phyloP scores from a whole-genome alignment of 2,113 vertebrate genomes.

The Cephalopholis sonnerati region DNA sequence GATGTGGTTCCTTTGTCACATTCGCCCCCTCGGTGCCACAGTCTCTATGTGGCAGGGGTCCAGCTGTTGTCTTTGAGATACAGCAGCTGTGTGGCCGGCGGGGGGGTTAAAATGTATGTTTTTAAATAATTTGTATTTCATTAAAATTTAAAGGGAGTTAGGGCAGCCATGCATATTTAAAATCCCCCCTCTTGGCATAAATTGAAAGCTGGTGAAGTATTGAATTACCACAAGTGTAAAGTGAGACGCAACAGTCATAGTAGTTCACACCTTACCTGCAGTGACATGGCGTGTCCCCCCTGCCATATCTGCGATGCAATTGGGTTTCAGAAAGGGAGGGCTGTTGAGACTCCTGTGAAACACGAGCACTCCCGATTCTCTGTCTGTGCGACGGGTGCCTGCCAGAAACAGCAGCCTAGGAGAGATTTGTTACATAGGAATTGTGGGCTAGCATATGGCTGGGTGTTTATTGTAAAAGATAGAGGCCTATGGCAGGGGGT shows the following conservation, averaged over 20 bases:
- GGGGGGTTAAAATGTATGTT: slow-evolving; percentile 52
- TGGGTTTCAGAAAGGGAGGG: slow-evolving; percentile 46
- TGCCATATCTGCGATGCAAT: slow-evolving; percentile 39
- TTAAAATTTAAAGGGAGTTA: slow-evolving; percentile 68
- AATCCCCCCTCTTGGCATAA: slow-evolving; percentile 5
- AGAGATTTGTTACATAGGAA: slow-evolving; percentile 69
- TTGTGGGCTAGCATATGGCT: slow-evolving; percentile 60
- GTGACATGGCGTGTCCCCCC: slow-evolving; percentile 23
- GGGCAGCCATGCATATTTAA: slow-evolving; percentile 68
- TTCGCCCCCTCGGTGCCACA: neutral
- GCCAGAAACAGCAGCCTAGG: slow-evolving; percentile 58
- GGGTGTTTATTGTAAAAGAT: slow-evolving; percentile 63
- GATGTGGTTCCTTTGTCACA: slow-evolving; percentile 8
- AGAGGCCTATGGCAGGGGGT: slow-evolving; percentile 10
- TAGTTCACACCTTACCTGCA: slow-evolving; percentile 70
- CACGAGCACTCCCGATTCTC: slow-evolving; percentile 44
- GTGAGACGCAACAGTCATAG: slow-evolving; percentile 42
- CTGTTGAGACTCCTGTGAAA: slow-evolving; percentile 58
- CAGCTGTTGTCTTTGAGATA: slow-evolving; percentile 50
- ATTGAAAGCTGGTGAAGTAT: slow-evolving; percentile 64
- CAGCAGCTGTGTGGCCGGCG: slow-evolving; percentile 10
- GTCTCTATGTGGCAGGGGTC: slow-evolving; percentile 27
- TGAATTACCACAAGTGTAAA: slow-evolving; percentile 52
- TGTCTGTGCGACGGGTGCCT: slow-evolving; percentile 47
- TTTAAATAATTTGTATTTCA: slow-evolving; percentile 80